phyloP scores from a whole-genome alignment of 2,113 vertebrate species.

The Oryzias javanicus region DNA sequence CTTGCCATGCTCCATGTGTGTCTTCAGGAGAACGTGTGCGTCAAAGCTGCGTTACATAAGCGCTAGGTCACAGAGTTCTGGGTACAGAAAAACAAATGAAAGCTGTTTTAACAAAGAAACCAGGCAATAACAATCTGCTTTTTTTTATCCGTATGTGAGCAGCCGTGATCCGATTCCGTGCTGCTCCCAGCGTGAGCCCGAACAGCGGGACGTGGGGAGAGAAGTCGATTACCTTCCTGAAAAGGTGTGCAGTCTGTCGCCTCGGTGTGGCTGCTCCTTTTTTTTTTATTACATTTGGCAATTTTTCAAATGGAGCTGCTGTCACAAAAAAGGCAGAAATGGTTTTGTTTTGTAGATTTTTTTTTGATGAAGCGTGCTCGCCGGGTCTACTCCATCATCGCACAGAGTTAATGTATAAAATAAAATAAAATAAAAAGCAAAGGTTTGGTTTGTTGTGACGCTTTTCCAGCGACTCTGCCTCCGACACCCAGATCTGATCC shows the following conservation, averaged over 20 bases:
- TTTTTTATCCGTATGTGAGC: neutral
- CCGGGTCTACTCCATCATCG: neutral
- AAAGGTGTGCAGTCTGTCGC: neutral
- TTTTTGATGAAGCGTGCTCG: neutral
- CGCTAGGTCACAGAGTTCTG: neutral
- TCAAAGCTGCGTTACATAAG: neutral
- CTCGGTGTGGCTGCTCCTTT: neutral
- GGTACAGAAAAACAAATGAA: neutral
- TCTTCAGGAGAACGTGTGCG: no score
- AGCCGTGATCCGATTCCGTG: neutral
- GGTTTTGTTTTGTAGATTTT: neutral
- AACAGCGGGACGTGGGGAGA: neutral
- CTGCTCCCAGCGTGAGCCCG: neutral
- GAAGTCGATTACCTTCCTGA: neutral
- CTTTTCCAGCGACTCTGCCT: neutral
- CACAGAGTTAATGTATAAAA: neutral
- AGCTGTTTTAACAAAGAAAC: neutral
- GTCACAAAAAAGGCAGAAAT: conserved; percentile 1
- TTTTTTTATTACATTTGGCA: no score
- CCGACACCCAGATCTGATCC: no score
- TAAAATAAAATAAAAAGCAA: neutral
- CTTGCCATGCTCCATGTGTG: no score
- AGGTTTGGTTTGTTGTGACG: neutral
- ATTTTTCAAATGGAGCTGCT: conserved; percentile 2
- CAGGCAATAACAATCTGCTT: neutral